Evolutionary conservation across 1,140 invertebrate species (phyloP).

Genomic region (Brachionus plicatilis): DNA sequence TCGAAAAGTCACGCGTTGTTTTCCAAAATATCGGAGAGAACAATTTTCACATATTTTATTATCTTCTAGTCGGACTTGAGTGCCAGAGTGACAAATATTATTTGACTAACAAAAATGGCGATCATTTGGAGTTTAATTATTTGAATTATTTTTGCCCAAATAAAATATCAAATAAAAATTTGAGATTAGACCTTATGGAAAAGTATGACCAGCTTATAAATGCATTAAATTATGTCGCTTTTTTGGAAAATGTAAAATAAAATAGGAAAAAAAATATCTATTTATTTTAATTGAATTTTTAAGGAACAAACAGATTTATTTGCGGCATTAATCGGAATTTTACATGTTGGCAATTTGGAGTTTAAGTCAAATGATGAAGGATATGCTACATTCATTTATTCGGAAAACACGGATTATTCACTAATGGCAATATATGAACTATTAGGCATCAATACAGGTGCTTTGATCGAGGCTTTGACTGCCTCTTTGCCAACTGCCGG

Average conservation of each 20-base stretch:
- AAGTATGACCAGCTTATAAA: constrained; percentile 50
- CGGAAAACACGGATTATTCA: constrained; percentile 30
- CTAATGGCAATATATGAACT: constrained; percentile 9
- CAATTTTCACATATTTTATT: constrained; percentile 76
- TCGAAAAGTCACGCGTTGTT: constrained; percentile 70
- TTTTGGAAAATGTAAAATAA: constrained; percentile 49
- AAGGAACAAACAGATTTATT: constrained; percentile 52
- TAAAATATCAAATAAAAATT: neutral
- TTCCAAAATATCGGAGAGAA: constrained; percentile 64
- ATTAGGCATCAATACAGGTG: neutral
- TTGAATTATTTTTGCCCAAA: constrained; percentile 11
- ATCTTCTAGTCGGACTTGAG: constrained; percentile 59
- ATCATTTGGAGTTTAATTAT: constrained; percentile 33
- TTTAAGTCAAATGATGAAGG: constrained; percentile 49
- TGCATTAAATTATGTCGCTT: constrained; percentile 52
- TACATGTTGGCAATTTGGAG: constrained; percentile 50
- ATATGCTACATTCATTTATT: constrained; percentile 44
- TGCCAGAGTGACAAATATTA: constrained; percentile 43
- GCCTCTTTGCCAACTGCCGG: constrained; percentile 43
- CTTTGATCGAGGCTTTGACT: constrained; percentile 43
- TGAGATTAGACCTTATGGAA: constrained; percentile 38
- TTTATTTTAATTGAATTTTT: neutral
- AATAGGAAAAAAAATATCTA: neutral
- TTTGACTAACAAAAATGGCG: neutral
- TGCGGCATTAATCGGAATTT: constrained; percentile 48